Percentiles rank a stretch among this genome's conserved stretches.
These are phyloP conservation scores for Ceratina calcarata DNA, from an alignment of 1,140 invertebrate genomes.

Conservation along the genomic window DNA sequence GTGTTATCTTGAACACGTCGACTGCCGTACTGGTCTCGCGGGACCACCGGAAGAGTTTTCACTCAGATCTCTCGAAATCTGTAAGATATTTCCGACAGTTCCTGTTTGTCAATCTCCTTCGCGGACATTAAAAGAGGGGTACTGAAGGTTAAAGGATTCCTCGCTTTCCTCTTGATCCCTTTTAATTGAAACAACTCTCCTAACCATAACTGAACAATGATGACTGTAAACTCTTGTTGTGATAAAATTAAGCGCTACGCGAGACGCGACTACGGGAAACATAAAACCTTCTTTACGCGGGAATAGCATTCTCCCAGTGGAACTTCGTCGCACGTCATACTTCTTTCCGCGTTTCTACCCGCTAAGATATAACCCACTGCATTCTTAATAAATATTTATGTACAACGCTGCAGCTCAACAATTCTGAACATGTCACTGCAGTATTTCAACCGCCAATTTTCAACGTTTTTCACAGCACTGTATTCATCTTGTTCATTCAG, in stretches of 20 bases:
- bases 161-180: too few species aligned
- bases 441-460: too few species aligned
- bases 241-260: background rate
- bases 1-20: constrained; percentile 35
- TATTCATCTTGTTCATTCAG: too few species aligned
- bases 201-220: too few species aligned
- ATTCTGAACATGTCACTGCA: too few species aligned
- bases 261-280: background rate
- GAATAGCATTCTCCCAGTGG: too few species aligned
- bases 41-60: constrained; percentile 28
- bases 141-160: background rate
- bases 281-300: constrained; percentile 5
- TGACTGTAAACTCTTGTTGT: too few species aligned
- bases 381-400: background rate
- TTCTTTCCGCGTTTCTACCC: background rate
- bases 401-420: too few species aligned
- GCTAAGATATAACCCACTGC: background rate
- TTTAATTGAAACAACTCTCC: background rate
- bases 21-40: background rate
- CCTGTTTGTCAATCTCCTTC: background rate
- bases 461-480: too few species aligned
- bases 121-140: background rate
- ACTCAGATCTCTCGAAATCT: constrained; percentile 29
- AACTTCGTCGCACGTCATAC: background rate
- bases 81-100: constrained; percentile 11